Evolutionary conservation across 1,140 invertebrate species (phyloP), one percentile per base, ranked within the genome.

Genomic region (Hirudo medicinalis): DNA sequence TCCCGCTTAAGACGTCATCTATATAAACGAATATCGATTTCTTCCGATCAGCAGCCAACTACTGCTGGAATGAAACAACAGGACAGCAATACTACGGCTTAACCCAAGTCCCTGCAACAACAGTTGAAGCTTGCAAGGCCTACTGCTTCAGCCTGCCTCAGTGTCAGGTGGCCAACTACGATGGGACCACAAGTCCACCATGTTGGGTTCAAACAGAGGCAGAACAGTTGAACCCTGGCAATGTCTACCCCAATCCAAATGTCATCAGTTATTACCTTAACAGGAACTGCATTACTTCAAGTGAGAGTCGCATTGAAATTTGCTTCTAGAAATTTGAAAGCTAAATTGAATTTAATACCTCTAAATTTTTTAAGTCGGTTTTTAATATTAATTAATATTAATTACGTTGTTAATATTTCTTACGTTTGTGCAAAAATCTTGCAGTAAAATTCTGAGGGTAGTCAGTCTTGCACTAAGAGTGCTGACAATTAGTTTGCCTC

Each of bases 71-170:
- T 32, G 57, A 22, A 22, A 63, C 22, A 25, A 5, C 1, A 32
- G 15, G 15, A 5, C 2, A 2, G 2, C 57, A 32, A 9, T 63
- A 63, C 57, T 15, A 25, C 20, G 57, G 57, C 22, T 32, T 63
- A 20, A 63, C 57, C 2, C 57, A 63, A 63, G 17, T 32, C 8
- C 22, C 57, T 15, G 19, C 29, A 6, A 8, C 11, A 1, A 36
- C 67, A 25, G 19, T 32, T 25, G 25, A 68, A 2, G n/a, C 11
- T 11, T 68, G 67, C 67, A 68, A 68, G 29, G 1, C 22, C 9
- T 68, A 68, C 20, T 68, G 67, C 67, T 15, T 40, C 67, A 68
- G 40, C 32, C 22, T 68, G 9, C 22, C 67, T 63, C 57, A 63
- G 20, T 63, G 57, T 15, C 29, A 25, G 22, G 19, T 63, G 9